Evolutionary conservation across 2,113 vertebrate genomes (phyloP), one percentile per base, ranked within the genome.

Genomic region (Delphinapterus leucas): DNA sequence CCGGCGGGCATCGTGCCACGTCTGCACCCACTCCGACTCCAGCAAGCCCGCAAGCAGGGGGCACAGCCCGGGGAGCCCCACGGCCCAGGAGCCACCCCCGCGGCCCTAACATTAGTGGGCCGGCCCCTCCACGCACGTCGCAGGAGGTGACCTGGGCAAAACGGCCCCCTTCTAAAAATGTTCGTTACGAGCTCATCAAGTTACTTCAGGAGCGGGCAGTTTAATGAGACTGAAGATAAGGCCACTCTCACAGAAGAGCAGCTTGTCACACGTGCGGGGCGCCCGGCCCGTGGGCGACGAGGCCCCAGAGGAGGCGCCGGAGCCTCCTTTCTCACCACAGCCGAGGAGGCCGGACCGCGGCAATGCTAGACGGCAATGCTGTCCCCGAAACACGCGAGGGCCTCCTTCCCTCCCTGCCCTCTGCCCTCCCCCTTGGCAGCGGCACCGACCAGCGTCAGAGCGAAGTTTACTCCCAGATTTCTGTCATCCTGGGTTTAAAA

Each of bases 301-400:
- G 41, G 53, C 41, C 90, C 63, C 23, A 11, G 55, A 23, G 21
- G 23, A 25, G 13, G 79, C 33, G 1, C 28, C 17, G 55, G 36
- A 5, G 20, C 0, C 44, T 20, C 55, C 17, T 1, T 2, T 4
- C 20, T 3, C 1, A 1, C 8, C 5, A 8, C 1, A 0, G 70
- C 70, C 3, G 13, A 26, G 10, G 41, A 3, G 11, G 61, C 89
- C 47, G 12, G 76, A 53, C 73, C 3, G 20, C 1, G 0, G 26
- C 6, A 36, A 13, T 5, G 21, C 21, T 15, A 0, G 4, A 18
- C 21, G 13, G 65, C 65, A n/a, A 60, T 2, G 14, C 28, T 1
- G 36, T 28, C 49, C 53, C 53, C 9, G 5, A 1, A 60, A 44
- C 25, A 23, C 38, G 2, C 0, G 18, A 49, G 41, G 23, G 33